Evolutionary conservation across 1,140 invertebrate genomes (phyloP), one percentile per base, ranked within the genome.

Genomic region (Coelopa frigida): DNA sequence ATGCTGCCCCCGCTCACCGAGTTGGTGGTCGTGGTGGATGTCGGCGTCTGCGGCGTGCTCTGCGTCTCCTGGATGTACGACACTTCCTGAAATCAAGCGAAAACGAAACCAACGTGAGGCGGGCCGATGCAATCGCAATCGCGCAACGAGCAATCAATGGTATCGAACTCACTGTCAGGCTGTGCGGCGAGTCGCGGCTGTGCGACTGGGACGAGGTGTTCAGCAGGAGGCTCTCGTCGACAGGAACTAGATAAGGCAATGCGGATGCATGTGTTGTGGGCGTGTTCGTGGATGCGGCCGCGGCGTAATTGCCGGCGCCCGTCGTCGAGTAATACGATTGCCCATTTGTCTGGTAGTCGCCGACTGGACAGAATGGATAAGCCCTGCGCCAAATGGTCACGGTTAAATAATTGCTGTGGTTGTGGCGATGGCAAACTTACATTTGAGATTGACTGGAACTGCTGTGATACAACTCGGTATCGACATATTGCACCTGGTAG

Each of bases 341-440:
- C 14, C 46, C 76, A 72, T 50, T 74, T 63, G 46, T 73, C 51
- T 78, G 80, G 50, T 80, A 76, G 65, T 84, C 82, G 6, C 82
- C 84, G 48, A 89, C 86, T 45, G 84, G 84, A 64, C 89, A 90
- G 27, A 90, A 85, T 48, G 85, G 85, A 74, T 89, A 90, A 52
- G 82, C 79, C 80, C 86, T 87, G 55, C 51, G 73, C 70, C 50
- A 65, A 58, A 53, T 40, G 50, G 22, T 22, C 38, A 39, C 6
- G 14, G 11, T 21, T 35, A 35, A n/a, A 35, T 7, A 7, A 35
- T 5, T 20, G 35, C 22, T 37, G 35, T 11, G n/a, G 23, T 15
- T 17, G n/a, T 10, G 2, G 14, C 11, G 26, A 21, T 44, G 31
- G 23, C 35, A 32, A 36, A 72, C 78, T 79, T 71, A 83, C 82